Conservation (phyloP, 2,113 vertebrate species). For the Oenanthe melanoleuca region DNA sequence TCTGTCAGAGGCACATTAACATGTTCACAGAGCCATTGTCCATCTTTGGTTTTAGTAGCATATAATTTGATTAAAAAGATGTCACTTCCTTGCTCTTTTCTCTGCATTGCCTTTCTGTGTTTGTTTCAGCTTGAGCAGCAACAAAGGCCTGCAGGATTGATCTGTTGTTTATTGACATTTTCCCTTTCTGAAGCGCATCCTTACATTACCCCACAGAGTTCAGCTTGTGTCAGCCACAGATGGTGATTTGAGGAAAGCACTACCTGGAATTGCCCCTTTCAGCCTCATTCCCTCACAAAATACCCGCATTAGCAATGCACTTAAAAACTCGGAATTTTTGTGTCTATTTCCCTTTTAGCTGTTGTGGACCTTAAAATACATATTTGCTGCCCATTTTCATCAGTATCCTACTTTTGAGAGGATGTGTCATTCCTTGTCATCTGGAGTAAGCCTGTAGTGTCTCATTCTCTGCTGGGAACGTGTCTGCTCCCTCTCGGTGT, state of each 20-base stretch:
- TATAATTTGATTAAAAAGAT: neutral
- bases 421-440: neutral
- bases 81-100: neutral
- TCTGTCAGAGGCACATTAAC: neutral
- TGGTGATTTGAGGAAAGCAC: neutral
- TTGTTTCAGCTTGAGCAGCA: neutral
- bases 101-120: neutral
- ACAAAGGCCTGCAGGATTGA: neutral
- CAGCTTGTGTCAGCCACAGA: neutral
- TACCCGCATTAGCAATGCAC: neutral
- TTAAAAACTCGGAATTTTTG: neutral
- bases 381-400: neutral
- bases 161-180: constrained; percentile 27
- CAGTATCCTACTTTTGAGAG: neutral
- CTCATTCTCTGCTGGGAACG: accelerated
- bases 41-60: neutral
- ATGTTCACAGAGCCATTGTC: neutral
- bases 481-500: neutral
- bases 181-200: neutral
- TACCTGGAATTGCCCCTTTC: neutral
- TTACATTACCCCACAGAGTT: neutral
- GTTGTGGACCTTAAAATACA: neutral
- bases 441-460: accelerated
- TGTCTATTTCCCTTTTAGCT: neutral
- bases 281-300: neutral